These are phyloP conservation scores for Halotydeus destructor DNA, from an alignment of 1,140 invertebrate genomes.

Conservation along the genomic window DNA sequence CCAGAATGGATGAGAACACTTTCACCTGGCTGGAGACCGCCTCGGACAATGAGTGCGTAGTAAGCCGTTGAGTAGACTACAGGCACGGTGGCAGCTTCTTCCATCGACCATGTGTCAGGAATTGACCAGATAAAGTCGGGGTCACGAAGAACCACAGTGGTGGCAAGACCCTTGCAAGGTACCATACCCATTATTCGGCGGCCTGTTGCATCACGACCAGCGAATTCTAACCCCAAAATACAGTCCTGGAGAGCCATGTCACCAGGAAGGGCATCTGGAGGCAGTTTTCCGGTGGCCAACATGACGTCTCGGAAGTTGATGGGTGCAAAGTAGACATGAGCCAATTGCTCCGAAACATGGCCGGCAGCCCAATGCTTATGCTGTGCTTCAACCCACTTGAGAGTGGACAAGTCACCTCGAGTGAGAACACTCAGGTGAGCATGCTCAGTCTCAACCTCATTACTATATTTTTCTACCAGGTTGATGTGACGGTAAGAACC, in stretches of 20 bases:
- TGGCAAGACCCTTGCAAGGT: conserved; percentile 64
- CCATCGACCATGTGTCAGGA: conserved; percentile 62
- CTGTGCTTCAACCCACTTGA: conserved; percentile 78
- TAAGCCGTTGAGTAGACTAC: conserved; percentile 63
- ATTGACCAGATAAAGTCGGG: conserved; percentile 75
- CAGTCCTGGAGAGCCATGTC: conserved; percentile 16
- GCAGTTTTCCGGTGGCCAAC: conserved; percentile 77
- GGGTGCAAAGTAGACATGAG: conserved; percentile 37
- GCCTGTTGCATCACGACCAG: conserved; percentile 44
- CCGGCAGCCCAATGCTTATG: conserved; percentile 43
- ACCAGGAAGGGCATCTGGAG: conserved; percentile 69
- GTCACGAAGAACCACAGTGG: conserved; percentile 56
- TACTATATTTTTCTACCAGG: conserved; percentile 11
- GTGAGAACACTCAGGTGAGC: conserved; percentile 77
- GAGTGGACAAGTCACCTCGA: conserved; percentile 64
- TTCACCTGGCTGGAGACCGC: conserved; percentile 56
- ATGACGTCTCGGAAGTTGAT: conserved; percentile 16
- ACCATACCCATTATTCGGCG: conserved; percentile 79
- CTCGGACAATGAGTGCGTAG: conserved; percentile 44
- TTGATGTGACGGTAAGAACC: conserved; percentile 22
- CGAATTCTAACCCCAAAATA: conserved; percentile 55
- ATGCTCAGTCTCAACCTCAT: conserved; percentile 43
- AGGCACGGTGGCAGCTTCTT: conserved; percentile 78
- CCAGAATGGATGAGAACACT: conserved; percentile 83
- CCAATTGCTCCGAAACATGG: conserved; percentile 36